Evolutionary conservation across 2,797 vertebrate species (phyloP).

Genomic region (Pelochelys cantorii): DNA sequence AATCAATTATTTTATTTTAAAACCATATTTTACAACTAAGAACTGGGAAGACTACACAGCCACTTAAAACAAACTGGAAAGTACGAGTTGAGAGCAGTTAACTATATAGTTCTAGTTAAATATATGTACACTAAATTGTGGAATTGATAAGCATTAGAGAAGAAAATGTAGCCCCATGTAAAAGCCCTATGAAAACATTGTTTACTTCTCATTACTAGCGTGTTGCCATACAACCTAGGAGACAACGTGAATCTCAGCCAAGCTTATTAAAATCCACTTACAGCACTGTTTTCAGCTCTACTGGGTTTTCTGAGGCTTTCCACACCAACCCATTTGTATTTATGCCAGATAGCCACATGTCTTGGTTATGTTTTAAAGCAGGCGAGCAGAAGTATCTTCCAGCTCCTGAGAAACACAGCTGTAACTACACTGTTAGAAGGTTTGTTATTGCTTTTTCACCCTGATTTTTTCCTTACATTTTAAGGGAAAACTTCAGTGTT

Average conservation of each 20-base stretch:
- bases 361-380: slow-evolving; percentile 29
- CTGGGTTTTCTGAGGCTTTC: rapidly evolving
- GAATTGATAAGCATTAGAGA: neutral
- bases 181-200: neutral
- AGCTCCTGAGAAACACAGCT: rapidly evolving
- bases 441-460: rapidly evolving
- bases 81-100: neutral
- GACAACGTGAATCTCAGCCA: neutral
- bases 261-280: neutral
- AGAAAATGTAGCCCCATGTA: neutral
- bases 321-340: neutral
- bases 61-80: neutral
- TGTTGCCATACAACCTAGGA: neutral
- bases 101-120: neutral
- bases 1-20: slow-evolving; percentile 14
- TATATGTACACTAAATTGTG: neutral
- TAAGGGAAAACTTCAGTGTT: neutral
- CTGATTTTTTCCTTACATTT: neutral
- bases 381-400: neutral
- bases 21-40: slow-evolving; percentile 14
- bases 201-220: neutral
- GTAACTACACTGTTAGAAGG: rapidly evolving
- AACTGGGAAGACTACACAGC: neutral
- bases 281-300: neutral
- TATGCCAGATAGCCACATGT: rapidly evolving